phyloP scores from a whole-genome alignment of 2,797 vertebrate genomes.

The Cichlasoma orientale region DNA sequence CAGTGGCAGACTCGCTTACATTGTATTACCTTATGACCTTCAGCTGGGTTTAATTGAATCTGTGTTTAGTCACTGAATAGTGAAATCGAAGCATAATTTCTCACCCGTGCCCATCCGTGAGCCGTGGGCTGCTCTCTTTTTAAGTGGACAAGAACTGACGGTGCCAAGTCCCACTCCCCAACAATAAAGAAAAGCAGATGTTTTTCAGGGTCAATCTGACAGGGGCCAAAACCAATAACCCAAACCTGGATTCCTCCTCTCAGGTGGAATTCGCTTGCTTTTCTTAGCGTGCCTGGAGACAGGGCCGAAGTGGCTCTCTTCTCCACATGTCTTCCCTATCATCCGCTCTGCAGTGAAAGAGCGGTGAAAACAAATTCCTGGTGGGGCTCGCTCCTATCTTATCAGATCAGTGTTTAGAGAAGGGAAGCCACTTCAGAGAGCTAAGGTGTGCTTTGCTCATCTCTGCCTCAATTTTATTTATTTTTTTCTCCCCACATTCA shows the following conservation, averaged over 20 bases:
- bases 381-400: constrained; percentile 64
- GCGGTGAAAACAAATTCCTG: constrained; percentile 65
- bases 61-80: constrained; percentile 65
- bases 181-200: constrained; percentile 64
- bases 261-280: constrained; percentile 38
- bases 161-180: constrained; percentile 38
- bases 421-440: constrained; percentile 64
- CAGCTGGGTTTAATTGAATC: constrained; percentile 66
- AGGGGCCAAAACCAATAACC: constrained; percentile 47
- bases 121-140: constrained; percentile 34
- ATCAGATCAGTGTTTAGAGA: constrained; percentile 75
- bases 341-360: constrained; percentile 37
- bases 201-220: constrained; percentile 40
- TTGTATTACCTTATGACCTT: constrained; percentile 69
- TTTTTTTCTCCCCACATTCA: accelerated
- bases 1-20: constrained; percentile 42
- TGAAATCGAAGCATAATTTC: constrained; percentile 59
- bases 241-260: constrained; percentile 32
- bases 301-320: constrained; percentile 36
- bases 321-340: constrained; percentile 34
- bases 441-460: constrained; percentile 48
- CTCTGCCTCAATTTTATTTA: constrained; percentile 28
- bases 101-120: constrained; percentile 51
- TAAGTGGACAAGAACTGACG: background rate
- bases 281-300: constrained; percentile 23